Conservation (phyloP, 2,797 vertebrate genomes). For the Balearica regulorum region DNA sequence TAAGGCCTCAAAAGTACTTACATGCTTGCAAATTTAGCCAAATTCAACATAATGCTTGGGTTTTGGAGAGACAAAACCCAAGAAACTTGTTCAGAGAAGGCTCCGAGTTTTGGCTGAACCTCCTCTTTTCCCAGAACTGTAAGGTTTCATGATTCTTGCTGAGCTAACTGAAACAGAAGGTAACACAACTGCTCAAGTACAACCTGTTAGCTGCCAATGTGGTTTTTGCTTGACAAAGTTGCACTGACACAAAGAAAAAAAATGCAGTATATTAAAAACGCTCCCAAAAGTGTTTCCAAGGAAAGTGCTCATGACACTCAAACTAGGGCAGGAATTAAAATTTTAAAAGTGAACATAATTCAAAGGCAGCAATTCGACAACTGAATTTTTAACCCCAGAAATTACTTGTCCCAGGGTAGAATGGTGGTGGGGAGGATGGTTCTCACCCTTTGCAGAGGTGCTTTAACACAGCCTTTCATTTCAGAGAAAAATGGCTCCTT, state of each 20-base stretch:
- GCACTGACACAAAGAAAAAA: neutral
- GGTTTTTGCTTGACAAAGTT: neutral
- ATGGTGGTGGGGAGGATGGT: fast-evolving
- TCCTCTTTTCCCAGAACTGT: neutral
- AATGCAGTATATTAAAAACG: neutral
- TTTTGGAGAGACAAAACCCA: neutral
- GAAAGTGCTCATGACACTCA: fast-evolving
- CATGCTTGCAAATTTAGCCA: neutral
- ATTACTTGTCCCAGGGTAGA: neutral
- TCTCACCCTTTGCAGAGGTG: neutral
- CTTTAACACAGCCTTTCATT: neutral
- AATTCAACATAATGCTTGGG: neutral
- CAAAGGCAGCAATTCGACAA: neutral
- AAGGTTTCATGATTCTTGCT: neutral
- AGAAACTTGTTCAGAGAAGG: neutral
- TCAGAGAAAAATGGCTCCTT: neutral
- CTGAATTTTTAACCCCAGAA: neutral
- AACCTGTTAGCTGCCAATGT: neutral
- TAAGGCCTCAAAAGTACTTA: neutral
- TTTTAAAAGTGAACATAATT: neutral
- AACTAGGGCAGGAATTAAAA: neutral
- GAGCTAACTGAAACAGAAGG: neutral
- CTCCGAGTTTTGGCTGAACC: neutral
- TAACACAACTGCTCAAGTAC: neutral
- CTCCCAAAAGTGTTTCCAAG: neutral